Percentiles rank a stretch among this genome's conserved stretches.
phyloP scores from a whole-genome alignment of 2,797 vertebrate species.

The Leptoclinus maculatus region DNA sequence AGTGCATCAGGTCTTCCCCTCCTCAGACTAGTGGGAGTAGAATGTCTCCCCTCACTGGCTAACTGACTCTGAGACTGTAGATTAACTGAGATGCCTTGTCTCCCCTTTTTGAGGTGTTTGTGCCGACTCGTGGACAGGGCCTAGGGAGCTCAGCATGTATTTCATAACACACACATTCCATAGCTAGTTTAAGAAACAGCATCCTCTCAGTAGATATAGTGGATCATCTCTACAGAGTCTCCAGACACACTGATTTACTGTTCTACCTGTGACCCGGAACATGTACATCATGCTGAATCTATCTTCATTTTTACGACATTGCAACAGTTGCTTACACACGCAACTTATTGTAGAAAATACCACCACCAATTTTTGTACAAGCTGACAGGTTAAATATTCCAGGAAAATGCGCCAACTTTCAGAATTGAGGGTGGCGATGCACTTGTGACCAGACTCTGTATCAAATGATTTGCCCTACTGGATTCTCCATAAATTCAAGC shows the following conservation, averaged over 20 bases:
- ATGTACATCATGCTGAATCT: not conserved
- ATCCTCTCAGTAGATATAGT: too few species aligned
- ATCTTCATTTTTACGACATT: not conserved
- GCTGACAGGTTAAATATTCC: not conserved
- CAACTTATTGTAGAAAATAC: not conserved
- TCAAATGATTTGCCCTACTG: not conserved
- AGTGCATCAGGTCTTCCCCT: too few species aligned
- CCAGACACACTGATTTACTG: too few species aligned
- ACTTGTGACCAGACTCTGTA: not conserved
- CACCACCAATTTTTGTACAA: not conserved
- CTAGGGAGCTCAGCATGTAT: not conserved
- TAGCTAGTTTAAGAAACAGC: too few species aligned
- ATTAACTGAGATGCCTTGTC: not conserved
- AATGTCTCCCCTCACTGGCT: not conserved
- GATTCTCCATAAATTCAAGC: not conserved
- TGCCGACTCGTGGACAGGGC: not conserved
- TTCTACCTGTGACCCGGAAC: not conserved
- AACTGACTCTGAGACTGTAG: not conserved
- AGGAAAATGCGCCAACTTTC: not conserved
- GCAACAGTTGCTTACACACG: not conserved
- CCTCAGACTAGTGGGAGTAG: too few species aligned
- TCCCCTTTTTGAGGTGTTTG: not conserved
- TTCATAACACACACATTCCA: not conserved
- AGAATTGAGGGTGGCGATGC: not conserved
- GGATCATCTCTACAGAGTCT: not conserved